Percentiles rank a stretch among this genome's conserved stretches.
phyloP scores from a whole-genome alignment of 2,113 vertebrate genomes.

The Ondatra zibethicus region DNA sequence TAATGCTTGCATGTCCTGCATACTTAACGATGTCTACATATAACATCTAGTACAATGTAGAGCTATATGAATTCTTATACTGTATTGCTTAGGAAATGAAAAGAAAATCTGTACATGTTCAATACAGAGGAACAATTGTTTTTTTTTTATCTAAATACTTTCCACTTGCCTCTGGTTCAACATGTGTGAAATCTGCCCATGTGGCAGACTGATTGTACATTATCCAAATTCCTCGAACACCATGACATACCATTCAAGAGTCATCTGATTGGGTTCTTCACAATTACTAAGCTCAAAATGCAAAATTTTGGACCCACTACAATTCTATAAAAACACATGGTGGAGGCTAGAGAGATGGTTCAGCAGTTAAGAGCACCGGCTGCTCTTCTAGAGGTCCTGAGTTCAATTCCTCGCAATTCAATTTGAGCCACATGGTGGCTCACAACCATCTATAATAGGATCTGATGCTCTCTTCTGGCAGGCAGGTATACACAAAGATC shows the following conservation, averaged over 20 bases:
- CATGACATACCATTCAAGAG: not conserved
- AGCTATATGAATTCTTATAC: not conserved
- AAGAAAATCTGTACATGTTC: not conserved
- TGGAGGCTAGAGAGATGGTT: not conserved
- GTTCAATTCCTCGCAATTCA: not conserved
- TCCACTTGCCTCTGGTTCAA: not conserved
- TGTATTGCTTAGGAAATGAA: not conserved
- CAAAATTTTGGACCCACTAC: not conserved
- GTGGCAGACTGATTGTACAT: not conserved
- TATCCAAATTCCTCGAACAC: not conserved
- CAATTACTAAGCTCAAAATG: slow-evolving; percentile 6
- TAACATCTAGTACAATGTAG: not conserved
- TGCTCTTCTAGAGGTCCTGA: not conserved
- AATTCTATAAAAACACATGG: not conserved
- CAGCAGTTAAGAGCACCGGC: not conserved
- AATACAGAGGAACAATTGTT: not conserved
- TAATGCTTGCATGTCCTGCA: not conserved
- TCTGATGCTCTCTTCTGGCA: not conserved
- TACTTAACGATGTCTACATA: not conserved
- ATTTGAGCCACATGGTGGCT: not conserved
- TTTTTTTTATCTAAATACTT: not conserved
- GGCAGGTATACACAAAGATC: not conserved
- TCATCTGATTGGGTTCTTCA: not conserved
- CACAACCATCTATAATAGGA: not conserved
- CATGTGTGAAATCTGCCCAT: not conserved